phyloP scores from a whole-genome alignment of 2,113 vertebrate genomes.

The Mesocricetus auratus region DNA sequence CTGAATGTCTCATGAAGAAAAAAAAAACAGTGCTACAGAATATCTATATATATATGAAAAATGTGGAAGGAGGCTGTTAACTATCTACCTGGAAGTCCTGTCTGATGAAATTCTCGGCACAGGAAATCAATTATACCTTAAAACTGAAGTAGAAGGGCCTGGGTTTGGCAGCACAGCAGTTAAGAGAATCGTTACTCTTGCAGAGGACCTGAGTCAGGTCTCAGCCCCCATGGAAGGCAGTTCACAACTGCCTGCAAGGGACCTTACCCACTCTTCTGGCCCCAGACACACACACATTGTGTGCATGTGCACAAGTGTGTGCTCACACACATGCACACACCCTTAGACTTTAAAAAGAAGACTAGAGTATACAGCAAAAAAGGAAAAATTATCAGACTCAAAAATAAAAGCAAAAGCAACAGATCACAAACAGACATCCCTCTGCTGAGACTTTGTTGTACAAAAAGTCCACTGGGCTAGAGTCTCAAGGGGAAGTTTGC shows the following conservation, averaged over 20 bases:
- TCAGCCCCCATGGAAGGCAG: not conserved
- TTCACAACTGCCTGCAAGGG: not conserved
- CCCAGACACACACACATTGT: not conserved
- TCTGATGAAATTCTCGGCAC: not conserved
- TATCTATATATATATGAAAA: not conserved
- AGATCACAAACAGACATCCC: not conserved
- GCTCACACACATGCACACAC: not conserved
- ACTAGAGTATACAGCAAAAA: not conserved
- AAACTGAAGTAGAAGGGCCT: no score
- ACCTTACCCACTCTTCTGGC: not conserved
- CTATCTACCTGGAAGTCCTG: not conserved
- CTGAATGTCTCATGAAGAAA: not conserved
- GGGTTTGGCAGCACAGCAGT: not conserved
- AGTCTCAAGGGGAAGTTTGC: rapidly evolving
- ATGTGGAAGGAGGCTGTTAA: not conserved
- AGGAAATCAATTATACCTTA: not conserved
- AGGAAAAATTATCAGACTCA: not conserved
- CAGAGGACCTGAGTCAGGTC: no score
- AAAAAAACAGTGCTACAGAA: not conserved
- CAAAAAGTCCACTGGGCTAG: not conserved
- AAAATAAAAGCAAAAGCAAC: not conserved
- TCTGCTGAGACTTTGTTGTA: not conserved
- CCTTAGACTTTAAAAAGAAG: no score
- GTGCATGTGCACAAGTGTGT: not conserved
- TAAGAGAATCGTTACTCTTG: not conserved